Evolutionary conservation across 2,797 vertebrate genomes (phyloP).

Genomic region (Potorous gilbertii): DNA sequence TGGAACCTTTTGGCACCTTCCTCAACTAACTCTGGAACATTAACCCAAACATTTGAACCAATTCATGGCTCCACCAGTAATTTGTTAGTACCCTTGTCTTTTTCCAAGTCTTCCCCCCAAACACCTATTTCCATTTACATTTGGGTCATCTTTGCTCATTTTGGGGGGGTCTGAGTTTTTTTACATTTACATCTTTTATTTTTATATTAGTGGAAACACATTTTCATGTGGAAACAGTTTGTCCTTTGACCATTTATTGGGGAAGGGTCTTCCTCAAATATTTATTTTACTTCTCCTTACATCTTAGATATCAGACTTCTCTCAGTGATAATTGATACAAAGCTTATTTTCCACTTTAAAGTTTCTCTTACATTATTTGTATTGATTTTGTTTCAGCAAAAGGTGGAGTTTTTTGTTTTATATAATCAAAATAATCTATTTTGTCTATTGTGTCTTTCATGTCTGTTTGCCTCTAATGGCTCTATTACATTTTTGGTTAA

Average conservation of each 20-base stretch:
- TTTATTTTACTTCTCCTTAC: background rate
- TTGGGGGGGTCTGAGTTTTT: background rate
- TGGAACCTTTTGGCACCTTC: background rate
- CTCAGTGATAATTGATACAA: background rate
- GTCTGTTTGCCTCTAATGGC: background rate
- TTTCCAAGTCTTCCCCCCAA: background rate
- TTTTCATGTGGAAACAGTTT: background rate
- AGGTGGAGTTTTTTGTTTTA: background rate
- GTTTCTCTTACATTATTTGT: background rate
- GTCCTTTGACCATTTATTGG: background rate
- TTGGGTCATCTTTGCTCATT: background rate
- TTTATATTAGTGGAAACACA: background rate
- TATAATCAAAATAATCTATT: background rate
- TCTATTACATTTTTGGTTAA: constrained; percentile 6
- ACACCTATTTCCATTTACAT: background rate
- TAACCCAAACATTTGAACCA: background rate
- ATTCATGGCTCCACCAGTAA: background rate
- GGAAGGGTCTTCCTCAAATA: background rate
- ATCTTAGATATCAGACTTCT: background rate
- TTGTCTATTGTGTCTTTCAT: background rate
- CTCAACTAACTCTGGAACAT: background rate
- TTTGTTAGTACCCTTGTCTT: background rate
- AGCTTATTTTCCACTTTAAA: background rate
- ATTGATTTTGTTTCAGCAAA: background rate
- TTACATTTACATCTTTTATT: background rate